These are phyloP conservation scores for Scartelaos histophorus DNA, from an alignment of 2,113 vertebrate genomes.

Conservation along the genomic window DNA sequence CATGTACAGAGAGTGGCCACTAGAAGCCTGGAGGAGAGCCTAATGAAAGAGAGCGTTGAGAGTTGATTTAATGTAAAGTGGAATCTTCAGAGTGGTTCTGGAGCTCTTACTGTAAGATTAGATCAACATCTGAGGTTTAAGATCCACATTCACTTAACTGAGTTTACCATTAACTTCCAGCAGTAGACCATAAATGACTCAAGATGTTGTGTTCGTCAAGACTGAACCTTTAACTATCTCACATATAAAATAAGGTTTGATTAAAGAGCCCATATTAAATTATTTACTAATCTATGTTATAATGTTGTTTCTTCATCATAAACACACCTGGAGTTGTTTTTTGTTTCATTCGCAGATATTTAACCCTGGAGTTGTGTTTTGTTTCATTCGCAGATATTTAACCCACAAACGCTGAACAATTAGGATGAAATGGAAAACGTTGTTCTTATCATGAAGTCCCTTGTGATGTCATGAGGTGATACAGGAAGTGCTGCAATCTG, in stretches of 20 bases:
- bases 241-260: background rate
- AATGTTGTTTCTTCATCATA: too few relatives aligned
- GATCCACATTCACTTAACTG: conserved; percentile 61
- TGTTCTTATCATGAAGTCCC: too few relatives aligned
- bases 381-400: too few relatives aligned
- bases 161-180: conserved; percentile 59
- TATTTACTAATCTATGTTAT: too few relatives aligned
- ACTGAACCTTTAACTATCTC: conserved; percentile 10
- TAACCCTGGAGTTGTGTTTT: too few relatives aligned
- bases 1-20: conserved; percentile 22
- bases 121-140: conserved; percentile 60
- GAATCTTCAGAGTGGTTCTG: conserved; percentile 36
- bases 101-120: conserved; percentile 64
- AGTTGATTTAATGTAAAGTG: conserved; percentile 64
- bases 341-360: too few relatives aligned
- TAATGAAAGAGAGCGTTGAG: conserved; percentile 61
- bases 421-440: too few relatives aligned
- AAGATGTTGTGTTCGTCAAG: conserved; percentile 26
- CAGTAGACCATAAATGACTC: conserved; percentile 27
- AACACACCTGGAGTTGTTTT: too few relatives aligned
- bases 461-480: too few relatives aligned
- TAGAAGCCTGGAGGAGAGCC: conserved; percentile 36
- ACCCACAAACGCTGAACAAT: too few relatives aligned
- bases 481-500: too few relatives aligned
- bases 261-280: background rate